Evolutionary conservation across 2,113 vertebrate genomes (phyloP), one percentile per base, ranked within the genome.

Genomic region (Poeciliopsis prolifica): DNA sequence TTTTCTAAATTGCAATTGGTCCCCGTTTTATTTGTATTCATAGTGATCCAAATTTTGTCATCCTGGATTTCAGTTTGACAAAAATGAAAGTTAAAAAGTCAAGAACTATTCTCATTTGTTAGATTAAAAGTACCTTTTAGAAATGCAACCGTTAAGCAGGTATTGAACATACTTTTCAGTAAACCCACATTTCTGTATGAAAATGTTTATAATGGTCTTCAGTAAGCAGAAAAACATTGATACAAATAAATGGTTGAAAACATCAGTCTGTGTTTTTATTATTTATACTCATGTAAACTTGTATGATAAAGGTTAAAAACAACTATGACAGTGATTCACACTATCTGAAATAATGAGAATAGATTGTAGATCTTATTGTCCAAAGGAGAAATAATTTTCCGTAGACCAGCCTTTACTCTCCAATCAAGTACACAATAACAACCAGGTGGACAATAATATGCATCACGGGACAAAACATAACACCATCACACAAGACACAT

Each of bases 41-140:
- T 65, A 58, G 26, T 61, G 15, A 65, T 42, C 22, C n/a, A 29
- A 64, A 6, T 75, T 69, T 68, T 30, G 66, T 19, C 42, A 22
- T 22, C 19, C n/a, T 74, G 35, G 51, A 28, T 63, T 70, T 44
- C 65, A 31, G 71, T 75, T 74, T 80, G 48, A 81, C 65, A 35
- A 74, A 74, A 77, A 63, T 28, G 26, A 68, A 33, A 65, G 70
- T 22, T 70, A 69, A 66, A 78, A 29, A 71, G 40, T 72, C 33
- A 64, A 62, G 31, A 68, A 67, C 8, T 5, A 8, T 4, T 7
- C 48, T 54, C 22, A 3, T 54, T 54, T 54, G 19, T 22, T 22
- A 22, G 35, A 37, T 37, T 11, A 37, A 37, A 37, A 37, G 19
- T 9, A 54, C 17, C 17, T 54, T 22, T 22, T 22, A 42, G 35